Conservation (phyloP, 2,888 invertebrate species). For the Branchellion lobata region DNA sequence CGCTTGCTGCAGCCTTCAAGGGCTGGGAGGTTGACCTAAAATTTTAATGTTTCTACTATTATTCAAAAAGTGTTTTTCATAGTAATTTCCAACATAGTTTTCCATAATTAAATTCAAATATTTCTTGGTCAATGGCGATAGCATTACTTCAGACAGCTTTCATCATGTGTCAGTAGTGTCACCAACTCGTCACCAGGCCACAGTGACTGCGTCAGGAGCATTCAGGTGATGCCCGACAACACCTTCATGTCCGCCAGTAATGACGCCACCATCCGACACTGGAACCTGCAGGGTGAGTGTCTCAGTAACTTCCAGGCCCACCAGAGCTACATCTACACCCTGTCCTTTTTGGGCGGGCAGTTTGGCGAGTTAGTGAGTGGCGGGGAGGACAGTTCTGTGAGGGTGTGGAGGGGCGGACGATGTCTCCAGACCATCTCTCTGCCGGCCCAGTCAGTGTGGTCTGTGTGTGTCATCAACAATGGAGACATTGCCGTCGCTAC, state of each 20-base stretch:
- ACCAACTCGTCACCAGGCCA: too few species aligned
- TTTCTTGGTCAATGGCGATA: too few species aligned
- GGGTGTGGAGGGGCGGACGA: constrained; percentile 72
- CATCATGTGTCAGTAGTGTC: too few species aligned
- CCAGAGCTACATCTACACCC: constrained; percentile 79
- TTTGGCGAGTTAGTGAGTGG: constrained; percentile 75
- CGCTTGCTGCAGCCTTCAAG: too few species aligned
- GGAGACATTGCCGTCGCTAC: constrained; percentile 85
- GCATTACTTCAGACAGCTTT: too few species aligned
- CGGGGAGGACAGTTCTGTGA: constrained; percentile 77
- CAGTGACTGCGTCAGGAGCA: constrained; percentile 83
- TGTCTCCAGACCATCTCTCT: constrained; percentile 70
- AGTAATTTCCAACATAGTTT: not conserved
- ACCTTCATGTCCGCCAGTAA: constrained; percentile 87
- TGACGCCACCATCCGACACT: constrained; percentile 81
- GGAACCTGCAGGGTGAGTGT: constrained; percentile 78
- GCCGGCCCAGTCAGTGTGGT: constrained; percentile 88
- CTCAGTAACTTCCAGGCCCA: constrained; percentile 72
- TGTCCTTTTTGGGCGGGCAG: constrained; percentile 61
- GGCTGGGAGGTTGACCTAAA: not conserved
- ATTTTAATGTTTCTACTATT: not conserved
- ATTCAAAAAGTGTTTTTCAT: too few species aligned
- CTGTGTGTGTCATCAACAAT: constrained; percentile 76
- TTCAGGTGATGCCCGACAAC: constrained; percentile 69
- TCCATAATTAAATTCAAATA: too few species aligned